Base-by-base conservation (phyloP, 2,797 vertebrate genomes). In the Catostomus latipinnis region DNA sequence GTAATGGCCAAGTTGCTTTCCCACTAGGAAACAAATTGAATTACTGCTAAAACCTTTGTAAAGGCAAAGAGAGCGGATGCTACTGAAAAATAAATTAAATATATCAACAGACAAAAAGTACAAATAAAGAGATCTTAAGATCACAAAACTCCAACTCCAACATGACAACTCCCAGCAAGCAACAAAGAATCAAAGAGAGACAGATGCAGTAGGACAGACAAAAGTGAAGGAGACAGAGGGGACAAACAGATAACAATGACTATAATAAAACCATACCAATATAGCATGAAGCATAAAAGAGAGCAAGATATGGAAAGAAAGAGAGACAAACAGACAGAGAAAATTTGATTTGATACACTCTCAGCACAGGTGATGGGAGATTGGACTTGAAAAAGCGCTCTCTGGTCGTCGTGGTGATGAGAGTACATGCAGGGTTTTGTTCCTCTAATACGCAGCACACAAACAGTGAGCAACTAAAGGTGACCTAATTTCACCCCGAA, bases 281-380 rank as follows among this genome's bases (percentile, higher is more conserved):
- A 52, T 60, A 67, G 58, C 7, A 34, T 18, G 48, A 58, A 52
- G 62, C 22, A 60, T 83, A 75, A 71, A 67, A 68, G 69, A 61
- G 70, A 80, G 65, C 78, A 76, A 80, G 34, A 34, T 34, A 34
- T 34, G 34, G 34, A 34, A 34, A 34, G 34, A 34, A 34, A 34
- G 34, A 34, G 68, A 76, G 16, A 62, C 14, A 68, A 67, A 69
- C 53, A 75, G 80, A 81, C 67, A 72, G 43, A 60, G 74, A 63
- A n/a, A 67, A 61, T 72, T 43, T 63, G 77, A 86, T 67, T 68
- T 45, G 70, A 81, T 82, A 88, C 83, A 88, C 87, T 88, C 58
- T 48, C 66, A 50, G 46, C 82, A 87, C 81, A 86, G 85, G 82
- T 14, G 81, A 83, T 82, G 60, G 63, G 79, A 84, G 60, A 66